phyloP scores from a whole-genome alignment of 2,888 invertebrate species.

The Xylocampa areola region DNA sequence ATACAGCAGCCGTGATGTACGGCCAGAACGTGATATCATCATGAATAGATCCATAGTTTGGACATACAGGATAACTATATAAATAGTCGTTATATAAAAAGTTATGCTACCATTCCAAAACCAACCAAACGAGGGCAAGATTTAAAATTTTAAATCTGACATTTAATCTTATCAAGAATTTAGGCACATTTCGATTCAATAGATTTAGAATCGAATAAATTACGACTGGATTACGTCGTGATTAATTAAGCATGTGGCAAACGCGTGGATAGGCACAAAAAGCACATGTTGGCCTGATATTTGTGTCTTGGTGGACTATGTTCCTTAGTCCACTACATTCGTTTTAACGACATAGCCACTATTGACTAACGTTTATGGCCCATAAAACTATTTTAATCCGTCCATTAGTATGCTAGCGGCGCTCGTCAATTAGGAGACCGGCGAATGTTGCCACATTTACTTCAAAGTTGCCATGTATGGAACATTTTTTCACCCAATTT shows the following conservation, averaged over 20 bases:
- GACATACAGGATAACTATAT: not conserved
- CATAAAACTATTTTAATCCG: constrained; percentile 85
- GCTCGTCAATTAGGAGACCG: constrained; percentile 79
- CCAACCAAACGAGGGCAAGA: constrained; percentile 29
- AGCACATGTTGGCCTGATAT: constrained; percentile 45
- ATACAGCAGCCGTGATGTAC: no score
- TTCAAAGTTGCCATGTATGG: constrained; percentile 56
- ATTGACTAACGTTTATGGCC: constrained; percentile 76
- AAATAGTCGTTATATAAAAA: not conserved
- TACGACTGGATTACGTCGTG: constrained; percentile 27
- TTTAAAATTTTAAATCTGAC: constrained; percentile 43
- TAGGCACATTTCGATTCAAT: constrained; percentile 34
- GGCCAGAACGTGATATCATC: no score
- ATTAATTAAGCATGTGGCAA: constrained; percentile 33
- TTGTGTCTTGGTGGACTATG: constrained; percentile 38
- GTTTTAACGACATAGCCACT: constrained; percentile 47
- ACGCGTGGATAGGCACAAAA: constrained; percentile 42
- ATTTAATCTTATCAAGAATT: constrained; percentile 37
- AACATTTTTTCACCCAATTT: constrained; percentile 48
- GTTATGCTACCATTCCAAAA: constrained; percentile 9
- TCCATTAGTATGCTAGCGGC: constrained; percentile 83
- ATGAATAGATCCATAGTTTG: no score
- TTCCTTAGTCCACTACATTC: constrained; percentile 28
- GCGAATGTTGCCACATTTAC: constrained; percentile 67
- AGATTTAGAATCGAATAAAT: constrained; percentile 44